Percentiles rank a stretch among this genome's conserved stretches.
phyloP scores from a whole-genome alignment of 2,797 vertebrate genomes.

The Dipus sagitta region DNA sequence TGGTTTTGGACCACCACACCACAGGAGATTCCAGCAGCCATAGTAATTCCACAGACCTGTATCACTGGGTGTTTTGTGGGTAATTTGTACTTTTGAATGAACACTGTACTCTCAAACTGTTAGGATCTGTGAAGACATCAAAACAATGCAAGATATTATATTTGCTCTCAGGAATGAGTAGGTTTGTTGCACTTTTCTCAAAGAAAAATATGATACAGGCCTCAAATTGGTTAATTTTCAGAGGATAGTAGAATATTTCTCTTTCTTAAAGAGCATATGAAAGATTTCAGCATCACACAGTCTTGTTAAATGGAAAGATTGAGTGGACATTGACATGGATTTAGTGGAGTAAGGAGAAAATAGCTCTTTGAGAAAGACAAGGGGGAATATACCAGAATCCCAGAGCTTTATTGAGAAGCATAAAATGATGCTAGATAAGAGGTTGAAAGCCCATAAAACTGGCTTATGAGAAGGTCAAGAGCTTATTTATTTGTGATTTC shows the following conservation, averaged over 20 bases:
- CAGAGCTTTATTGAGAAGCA: not conserved
- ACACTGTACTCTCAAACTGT: not conserved
- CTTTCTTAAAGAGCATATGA: constrained; percentile 27
- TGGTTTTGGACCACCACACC: not conserved
- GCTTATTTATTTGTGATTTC: constrained; percentile 49
- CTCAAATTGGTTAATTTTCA: constrained; percentile 47
- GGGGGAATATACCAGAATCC: not conserved
- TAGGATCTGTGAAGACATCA: not conserved
- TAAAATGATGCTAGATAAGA: not conserved
- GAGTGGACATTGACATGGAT: not conserved
- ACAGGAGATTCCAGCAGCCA: not conserved
- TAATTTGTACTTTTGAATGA: constrained; percentile 26
- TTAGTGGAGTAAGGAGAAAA: not conserved
- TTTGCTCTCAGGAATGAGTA: not conserved
- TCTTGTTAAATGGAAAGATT: not conserved
- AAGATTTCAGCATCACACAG: constrained; percentile 20
- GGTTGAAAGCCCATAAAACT: constrained; percentile 28
- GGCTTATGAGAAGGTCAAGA: not conserved
- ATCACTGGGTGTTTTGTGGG: not conserved
- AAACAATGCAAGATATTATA: not conserved
- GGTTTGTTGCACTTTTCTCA: constrained; percentile 4
- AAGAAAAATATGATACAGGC: constrained; percentile 13
- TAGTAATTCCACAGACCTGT: not conserved
- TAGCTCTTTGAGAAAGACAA: not conserved
- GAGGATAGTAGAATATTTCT: not conserved